These are phyloP conservation scores for Dasysyrphus tricinctus DNA, from an alignment of 2,888 invertebrate species.

Conservation along the genomic window DNA sequence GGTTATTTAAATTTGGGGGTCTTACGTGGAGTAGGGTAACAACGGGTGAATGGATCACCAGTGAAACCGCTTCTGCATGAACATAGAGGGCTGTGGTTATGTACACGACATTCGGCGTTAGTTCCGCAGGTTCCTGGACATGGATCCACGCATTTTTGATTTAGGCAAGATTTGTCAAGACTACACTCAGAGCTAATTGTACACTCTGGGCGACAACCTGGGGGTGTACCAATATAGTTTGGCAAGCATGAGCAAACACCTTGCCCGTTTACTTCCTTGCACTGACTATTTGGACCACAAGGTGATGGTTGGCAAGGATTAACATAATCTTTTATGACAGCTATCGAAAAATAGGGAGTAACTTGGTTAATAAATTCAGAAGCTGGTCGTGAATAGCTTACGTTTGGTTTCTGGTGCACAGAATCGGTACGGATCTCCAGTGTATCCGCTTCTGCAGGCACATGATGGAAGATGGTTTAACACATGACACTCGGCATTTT, in stretches of 20 bases:
- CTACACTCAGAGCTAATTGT: conserved; percentile 87
- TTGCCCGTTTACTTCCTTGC: conserved; percentile 87
- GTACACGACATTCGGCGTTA: conserved; percentile 88
- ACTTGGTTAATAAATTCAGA: neutral
- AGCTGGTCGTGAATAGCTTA: conserved; percentile 81
- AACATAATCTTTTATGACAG: conserved; percentile 78
- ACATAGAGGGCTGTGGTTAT: conserved; percentile 89
- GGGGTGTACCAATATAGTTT: conserved; percentile 88
- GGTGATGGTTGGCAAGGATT: conserved; percentile 85
- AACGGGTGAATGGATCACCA: conserved; percentile 89
- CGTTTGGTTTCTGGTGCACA: conserved; percentile 85
- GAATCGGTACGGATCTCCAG: conserved; percentile 90
- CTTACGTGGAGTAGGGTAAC: conserved; percentile 83
- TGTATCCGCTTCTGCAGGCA: conserved; percentile 88
- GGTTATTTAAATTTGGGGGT: conserved; percentile 84
- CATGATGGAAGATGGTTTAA: conserved; percentile 89
- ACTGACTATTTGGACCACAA: conserved; percentile 92
- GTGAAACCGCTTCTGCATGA: conserved; percentile 87
- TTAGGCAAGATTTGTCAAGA: conserved; percentile 87
- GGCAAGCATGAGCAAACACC: conserved; percentile 88
- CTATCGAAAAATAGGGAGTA: conserved; percentile 65
- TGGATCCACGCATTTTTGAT: conserved; percentile 88
- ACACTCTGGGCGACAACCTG: conserved; percentile 89
- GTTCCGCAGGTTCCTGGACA: conserved; percentile 88
- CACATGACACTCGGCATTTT: conserved; percentile 89